These are phyloP conservation scores for Hemichromis elongatus DNA, from an alignment of 2,113 vertebrate genomes.

Conservation along the genomic window DNA sequence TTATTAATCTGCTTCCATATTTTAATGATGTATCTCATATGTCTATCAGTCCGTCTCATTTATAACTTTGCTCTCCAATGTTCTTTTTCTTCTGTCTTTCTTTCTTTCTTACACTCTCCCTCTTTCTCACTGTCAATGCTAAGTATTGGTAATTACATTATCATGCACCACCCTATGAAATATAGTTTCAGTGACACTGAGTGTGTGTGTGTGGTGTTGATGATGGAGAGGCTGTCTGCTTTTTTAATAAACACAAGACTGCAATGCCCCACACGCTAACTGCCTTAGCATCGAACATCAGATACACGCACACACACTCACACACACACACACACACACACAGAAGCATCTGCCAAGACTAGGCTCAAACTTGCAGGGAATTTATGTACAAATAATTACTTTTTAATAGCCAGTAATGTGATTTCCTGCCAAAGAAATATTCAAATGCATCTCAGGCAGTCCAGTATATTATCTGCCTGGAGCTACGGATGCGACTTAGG, in stretches of 20 bases:
- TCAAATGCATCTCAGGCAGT: conserved; percentile 81
- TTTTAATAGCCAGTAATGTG: conserved; percentile 83
- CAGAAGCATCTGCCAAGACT: conserved; percentile 66
- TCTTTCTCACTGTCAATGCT: conserved; percentile 47
- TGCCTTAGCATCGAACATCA: conserved; percentile 75
- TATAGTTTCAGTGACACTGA: conserved; percentile 67
- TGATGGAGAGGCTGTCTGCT: conserved; percentile 74
- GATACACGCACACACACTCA: neutral
- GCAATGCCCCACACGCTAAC: conserved; percentile 69
- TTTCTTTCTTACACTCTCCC: neutral
- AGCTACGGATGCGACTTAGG: conserved; percentile 71
- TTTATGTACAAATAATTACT: conserved; percentile 87
- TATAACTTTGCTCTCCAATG: neutral
- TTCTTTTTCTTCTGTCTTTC: neutral
- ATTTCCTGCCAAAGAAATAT: conserved; percentile 84
- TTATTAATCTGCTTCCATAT: neutral
- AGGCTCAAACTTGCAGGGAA: conserved; percentile 70
- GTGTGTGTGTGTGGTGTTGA: conserved; percentile 39
- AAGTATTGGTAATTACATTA: conserved; percentile 76
- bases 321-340: conserved; percentile 10
- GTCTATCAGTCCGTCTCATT: neutral
- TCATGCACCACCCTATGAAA: conserved; percentile 65
- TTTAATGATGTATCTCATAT: neutral
- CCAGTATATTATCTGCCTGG: conserved; percentile 81
- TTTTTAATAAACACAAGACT: conserved; percentile 80